These are phyloP conservation scores for Notarius lentiginosus DNA, from an alignment of 2,113 vertebrate species.

Conservation along the genomic window DNA sequence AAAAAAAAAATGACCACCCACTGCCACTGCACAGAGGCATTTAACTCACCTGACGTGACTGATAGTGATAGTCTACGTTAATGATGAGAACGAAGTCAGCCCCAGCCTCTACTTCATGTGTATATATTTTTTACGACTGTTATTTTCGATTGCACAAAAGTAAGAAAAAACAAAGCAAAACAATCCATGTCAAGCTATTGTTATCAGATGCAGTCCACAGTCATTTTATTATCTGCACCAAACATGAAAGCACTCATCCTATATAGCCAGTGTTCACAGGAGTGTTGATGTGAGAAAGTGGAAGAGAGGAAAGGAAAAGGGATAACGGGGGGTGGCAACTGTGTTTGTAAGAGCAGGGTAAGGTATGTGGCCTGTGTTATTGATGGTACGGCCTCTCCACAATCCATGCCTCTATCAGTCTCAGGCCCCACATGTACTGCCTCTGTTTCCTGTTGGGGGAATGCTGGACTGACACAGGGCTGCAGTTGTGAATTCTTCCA, in stretches of 20 bases:
- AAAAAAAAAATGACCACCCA: no score
- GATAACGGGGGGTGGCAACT: conserved; percentile 10
- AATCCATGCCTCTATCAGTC: conserved; percentile 72
- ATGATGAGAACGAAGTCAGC: background rate
- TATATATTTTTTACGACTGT: background rate
- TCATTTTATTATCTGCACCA: conserved; percentile 3
- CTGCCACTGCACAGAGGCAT: background rate
- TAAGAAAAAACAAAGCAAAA: no score
- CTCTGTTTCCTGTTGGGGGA: conserved; percentile 75
- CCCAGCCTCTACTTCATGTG: background rate
- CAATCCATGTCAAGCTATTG: background rate
- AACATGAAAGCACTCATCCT: conserved; percentile 18
- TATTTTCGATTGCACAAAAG: background rate
- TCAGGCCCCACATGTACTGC: conserved; percentile 66
- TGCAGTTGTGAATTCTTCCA: conserved; percentile 75
- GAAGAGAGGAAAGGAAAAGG: conserved; percentile 16
- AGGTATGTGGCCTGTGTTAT: conserved; percentile 75
- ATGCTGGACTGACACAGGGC: conserved; percentile 64
- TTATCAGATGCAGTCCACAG: background rate
- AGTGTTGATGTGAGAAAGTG: conserved; percentile 16
- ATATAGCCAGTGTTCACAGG: background rate
- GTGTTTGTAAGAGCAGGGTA: conserved; percentile 46
- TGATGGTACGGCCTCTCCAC: conserved; percentile 65
- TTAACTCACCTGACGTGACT: background rate
- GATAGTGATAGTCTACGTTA: background rate